Evolutionary conservation across 1,140 invertebrate species (phyloP).

Genomic region (Phymastichus coffea): DNA sequence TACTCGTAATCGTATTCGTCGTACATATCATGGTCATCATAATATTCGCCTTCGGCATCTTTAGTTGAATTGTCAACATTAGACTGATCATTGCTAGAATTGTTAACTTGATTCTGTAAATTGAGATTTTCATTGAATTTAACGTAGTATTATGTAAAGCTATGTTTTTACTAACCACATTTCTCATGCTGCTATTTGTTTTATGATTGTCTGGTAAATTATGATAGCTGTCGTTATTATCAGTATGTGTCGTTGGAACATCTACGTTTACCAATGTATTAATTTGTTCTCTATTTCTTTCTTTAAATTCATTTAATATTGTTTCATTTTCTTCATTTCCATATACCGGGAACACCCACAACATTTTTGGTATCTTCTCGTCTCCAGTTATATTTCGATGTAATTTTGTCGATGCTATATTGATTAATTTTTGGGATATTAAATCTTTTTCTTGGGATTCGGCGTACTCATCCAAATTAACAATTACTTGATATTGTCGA

Average conservation of each 20-base stretch:
- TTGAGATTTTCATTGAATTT: too few relatives aligned
- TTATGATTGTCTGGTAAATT: too few relatives aligned
- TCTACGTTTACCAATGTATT: background rate
- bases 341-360: constrained; percentile 25
- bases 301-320: background rate
- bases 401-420: background rate
- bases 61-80: background rate
- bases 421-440: constrained; percentile 7
- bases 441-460: constrained; percentile 1
- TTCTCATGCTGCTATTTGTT: too few relatives aligned
- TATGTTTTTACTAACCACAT: too few relatives aligned
- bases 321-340: constrained; percentile 2
- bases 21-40: too few relatives aligned
- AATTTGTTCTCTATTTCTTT: background rate
- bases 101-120: too few relatives aligned
- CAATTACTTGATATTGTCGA: constrained; percentile 3
- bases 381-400: background rate
- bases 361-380: constrained; percentile 10
- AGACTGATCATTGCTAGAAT: background rate
- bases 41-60: background rate
- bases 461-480: constrained; percentile 7
- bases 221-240: background rate
- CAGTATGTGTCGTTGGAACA: background rate
- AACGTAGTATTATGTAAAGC: background rate
- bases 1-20: too few relatives aligned